Conservation (phyloP, 2,888 invertebrate species). For the Philhelius pedissequus region DNA sequence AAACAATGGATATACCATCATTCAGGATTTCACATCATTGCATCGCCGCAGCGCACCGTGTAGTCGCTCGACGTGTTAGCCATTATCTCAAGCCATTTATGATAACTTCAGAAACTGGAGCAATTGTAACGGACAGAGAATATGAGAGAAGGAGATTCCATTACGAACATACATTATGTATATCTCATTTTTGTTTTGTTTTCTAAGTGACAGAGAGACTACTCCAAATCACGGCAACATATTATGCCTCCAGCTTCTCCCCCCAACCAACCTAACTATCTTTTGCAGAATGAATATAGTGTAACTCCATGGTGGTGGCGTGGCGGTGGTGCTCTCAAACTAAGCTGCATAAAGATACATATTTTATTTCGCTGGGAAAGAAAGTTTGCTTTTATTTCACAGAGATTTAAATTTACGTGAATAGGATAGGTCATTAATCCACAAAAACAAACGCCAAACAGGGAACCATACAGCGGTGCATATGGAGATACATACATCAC, state of each 20-base stretch:
- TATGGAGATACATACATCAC: background rate
- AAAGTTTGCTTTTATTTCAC: slow-evolving; percentile 56
- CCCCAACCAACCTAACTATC: background rate
- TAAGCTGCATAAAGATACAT: background rate
- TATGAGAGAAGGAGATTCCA: slow-evolving; percentile 28
- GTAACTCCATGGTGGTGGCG: background rate
- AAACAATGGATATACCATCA: slow-evolving; percentile 20
- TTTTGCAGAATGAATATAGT: slow-evolving; percentile 8
- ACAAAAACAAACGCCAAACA: slow-evolving; percentile 49
- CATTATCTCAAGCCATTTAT: slow-evolving; percentile 9
- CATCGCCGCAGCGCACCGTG: background rate
- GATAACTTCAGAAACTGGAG: slow-evolving; percentile 56
- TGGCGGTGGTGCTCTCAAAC: background rate
- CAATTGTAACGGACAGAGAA: slow-evolving; percentile 29
- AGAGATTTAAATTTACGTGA: slow-evolving; percentile 56
- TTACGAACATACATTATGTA: slow-evolving; percentile 5
- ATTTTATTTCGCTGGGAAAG: slow-evolving; percentile 47
- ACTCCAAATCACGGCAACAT: background rate
- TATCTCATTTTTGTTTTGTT: slow-evolving; percentile 11
- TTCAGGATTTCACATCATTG: slow-evolving; percentile 26
- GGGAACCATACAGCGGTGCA: background rate
- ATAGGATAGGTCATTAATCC: slow-evolving; percentile 69
- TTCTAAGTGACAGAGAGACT: slow-evolving; percentile 13
- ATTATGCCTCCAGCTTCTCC: background rate
- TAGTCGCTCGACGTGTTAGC: too few relatives aligned